Base-by-base conservation (phyloP, 2,797 vertebrate genomes). In the Falco concolor region DNA sequence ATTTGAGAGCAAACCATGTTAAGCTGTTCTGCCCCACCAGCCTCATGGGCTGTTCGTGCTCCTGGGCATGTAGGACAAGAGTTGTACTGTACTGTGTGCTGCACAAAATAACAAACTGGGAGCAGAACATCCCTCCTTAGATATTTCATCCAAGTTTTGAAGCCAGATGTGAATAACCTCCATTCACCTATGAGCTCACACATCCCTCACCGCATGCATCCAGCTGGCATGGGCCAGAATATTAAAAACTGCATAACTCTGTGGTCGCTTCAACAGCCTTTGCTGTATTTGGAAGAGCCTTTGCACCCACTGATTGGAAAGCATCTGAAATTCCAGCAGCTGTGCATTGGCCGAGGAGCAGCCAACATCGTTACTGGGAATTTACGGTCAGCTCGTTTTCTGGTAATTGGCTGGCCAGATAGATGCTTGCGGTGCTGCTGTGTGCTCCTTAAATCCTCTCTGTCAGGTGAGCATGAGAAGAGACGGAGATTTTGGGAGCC, bases 71-170 rank as follows among this genome's bases (percentile, higher is more conserved):
- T n/a, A 30, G 64, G 28, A 30, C 50, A 25, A 72, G 59, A 57
- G 57, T 14, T 7, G 12, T 24, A 23, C 38, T 45, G 49, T 56
- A 10, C 22, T 3, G 0, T 21, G 38, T 12, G 32, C 56, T 21
- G 21, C 65, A 6, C 1, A 3, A 53, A 69, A 47, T 24, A 28
- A 47, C 19, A 6, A n/a, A 28, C 0, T 11, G 20, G 57, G 50
- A 72, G 65, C 34, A 32, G 30, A 42, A 47, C 61, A 19, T 28
- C 32, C n/a, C 12, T 57, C 36, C 44, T 30, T 34, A 28, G 49
- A 3, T 47, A 34, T 30, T 61, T 53, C 34, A 34, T 60, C 49
- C 40, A 5, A 12, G 40, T 60, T 68, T 47, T 17, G 69, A 59
- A 47, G 56, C 28, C 69, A 47, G 54, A 24, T 67, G 24, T 38